Evolutionary conservation across 2,888 invertebrate species (phyloP), one percentile per base, ranked within the genome.

Genomic region (Monochamus alternatus): DNA sequence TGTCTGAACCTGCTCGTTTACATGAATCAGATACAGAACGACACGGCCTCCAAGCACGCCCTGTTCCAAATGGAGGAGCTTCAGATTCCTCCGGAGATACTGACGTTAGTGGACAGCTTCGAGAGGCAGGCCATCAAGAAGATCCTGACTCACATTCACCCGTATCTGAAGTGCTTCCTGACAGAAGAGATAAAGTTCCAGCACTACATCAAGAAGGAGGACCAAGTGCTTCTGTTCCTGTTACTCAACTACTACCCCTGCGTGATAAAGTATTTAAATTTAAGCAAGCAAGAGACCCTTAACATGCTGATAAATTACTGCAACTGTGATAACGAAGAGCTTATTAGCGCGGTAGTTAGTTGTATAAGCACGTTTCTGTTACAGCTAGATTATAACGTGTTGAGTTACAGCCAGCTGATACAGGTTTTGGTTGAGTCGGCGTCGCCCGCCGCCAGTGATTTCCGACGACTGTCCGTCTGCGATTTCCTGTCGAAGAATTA

Each of bases 241-340:
- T 76, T 87, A 38, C 76, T 87, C 51, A 82, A 84, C 59, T 86
- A 85, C 78, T 88, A 87, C 76, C 86, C 87, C 5, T 86, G 86
- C 66, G 83, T 85, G 66, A 78, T 87, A n/a, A 82, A 82, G 64
- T 81, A 80, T 69, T 77, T 87, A 14, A 79, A 82, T 74, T 76
- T 84, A 55, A 83, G 80, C 30, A 84, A 82, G 71, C 83, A 85
- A 74, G 84, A 86, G 59, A 83, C 84, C n/a, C 73, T 88, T 65
- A 82, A 85, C 76, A 85, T 83, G 77, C 81, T 88, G 51, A 68
- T 85, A 58, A 76, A 75, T 10, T 83, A 84, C 70, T 85, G 85
- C 74, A 76, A 81, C 73, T 79, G 81, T 78, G 82, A 83, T 78
- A 83, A 86, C 69, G 86, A 87, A 65, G 86, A 88, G 76, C 79